Percentiles rank a stretch among this genome's conserved stretches.
Conservation (phyloP, 2,113 vertebrate genomes). For the Eulacestoma nigropectus region DNA sequence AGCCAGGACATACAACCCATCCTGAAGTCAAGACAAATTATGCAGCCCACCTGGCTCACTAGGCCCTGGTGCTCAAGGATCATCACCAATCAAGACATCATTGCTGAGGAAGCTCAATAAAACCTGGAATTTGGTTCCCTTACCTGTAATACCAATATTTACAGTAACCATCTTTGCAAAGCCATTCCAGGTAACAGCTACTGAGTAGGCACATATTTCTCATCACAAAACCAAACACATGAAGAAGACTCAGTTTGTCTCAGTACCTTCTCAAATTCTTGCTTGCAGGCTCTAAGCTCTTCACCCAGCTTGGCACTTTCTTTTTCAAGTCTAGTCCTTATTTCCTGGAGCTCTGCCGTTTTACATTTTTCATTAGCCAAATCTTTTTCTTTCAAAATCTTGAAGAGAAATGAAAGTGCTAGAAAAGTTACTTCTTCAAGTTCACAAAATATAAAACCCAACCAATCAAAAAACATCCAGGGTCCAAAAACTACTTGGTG, state of each 20-base stretch:
- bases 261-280: constrained; percentile 86
- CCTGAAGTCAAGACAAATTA: not conserved
- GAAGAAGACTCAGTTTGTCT: not conserved
- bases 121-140: not conserved
- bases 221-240: not conserved
- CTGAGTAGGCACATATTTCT: not conserved
- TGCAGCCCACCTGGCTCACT: not conserved
- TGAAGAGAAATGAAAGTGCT: constrained; percentile 3
- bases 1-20: not conserved
- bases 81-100: not conserved
- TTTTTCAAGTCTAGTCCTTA: constrained; percentile 81
- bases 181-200: not conserved
- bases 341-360: constrained; percentile 79
- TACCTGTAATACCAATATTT: not conserved
- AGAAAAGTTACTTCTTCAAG: not conserved
- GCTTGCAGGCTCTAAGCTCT: constrained; percentile 78
- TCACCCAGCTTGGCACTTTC: constrained; percentile 74
- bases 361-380: constrained; percentile 83
- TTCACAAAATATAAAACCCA: not conserved
- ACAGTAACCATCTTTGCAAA: not conserved
- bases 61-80: not conserved
- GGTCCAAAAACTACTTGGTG: not conserved
- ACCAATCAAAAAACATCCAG: not conserved
- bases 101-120: not conserved
- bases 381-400: constrained; percentile 84